A percentile compares a stretch with the other conserved stretches of the same genome.
Evolutionary conservation across 2,113 vertebrate species (phyloP).

Genomic region (Pseudopodoces humilis): DNA sequence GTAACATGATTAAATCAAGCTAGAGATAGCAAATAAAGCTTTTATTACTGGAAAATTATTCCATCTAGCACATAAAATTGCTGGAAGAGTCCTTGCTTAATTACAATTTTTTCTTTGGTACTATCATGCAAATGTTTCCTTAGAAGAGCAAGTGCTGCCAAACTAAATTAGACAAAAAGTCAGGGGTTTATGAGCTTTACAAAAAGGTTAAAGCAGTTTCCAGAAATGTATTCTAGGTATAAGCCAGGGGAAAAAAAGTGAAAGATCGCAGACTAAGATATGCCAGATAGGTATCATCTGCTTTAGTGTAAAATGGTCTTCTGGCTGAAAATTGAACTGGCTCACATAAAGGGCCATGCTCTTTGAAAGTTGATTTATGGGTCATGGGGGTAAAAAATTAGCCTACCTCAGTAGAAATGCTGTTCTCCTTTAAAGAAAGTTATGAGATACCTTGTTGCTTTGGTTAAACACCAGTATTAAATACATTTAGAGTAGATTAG

Average conservation of each 20-base stretch:
- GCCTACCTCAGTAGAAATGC: neutral
- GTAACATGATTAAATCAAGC: constrained; percentile 46
- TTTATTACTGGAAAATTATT: constrained; percentile 57
- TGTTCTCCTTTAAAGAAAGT: neutral
- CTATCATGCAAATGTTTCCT: constrained; percentile 15
- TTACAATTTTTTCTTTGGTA: constrained; percentile 24
- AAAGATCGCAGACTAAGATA: neutral
- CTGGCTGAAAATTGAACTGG: neutral
- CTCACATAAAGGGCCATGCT: rapidly evolving
- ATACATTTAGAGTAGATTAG: neutral
- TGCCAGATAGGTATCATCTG: neutral
- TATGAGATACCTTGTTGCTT: neutral
- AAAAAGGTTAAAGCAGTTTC: neutral
- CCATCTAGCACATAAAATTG: constrained; percentile 24
- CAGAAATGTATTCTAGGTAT: neutral
- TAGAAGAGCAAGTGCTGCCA: constrained; percentile 7
- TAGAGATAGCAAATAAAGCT: constrained; percentile 46
- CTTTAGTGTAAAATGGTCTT: neutral
- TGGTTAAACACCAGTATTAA: neutral
- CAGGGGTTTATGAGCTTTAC: neutral
- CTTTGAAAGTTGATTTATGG: neutral
- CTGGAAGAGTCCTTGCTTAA: constrained; percentile 27
- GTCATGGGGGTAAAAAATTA: neutral
- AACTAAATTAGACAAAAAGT: neutral
- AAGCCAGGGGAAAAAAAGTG: neutral